Evolutionary conservation across 2,888 invertebrate genomes (phyloP), one percentile per base, ranked within the genome.

Genomic region (Lasioglossum oenotherae): DNA sequence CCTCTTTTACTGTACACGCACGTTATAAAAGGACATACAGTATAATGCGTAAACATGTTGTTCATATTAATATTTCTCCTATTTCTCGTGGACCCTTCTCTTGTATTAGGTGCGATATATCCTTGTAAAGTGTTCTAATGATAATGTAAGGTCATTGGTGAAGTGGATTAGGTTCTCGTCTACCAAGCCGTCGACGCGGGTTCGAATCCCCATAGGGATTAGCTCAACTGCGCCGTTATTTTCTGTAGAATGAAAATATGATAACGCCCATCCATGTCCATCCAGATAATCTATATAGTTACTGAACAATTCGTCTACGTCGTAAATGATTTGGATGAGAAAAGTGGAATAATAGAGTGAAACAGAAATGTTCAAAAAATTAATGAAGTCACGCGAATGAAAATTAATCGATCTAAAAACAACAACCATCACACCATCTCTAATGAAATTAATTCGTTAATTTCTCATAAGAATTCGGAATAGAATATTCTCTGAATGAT

Each of bases 201-300:
- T 75, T 80, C 64, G 38, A 75, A 67, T 31, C 67, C 27, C 27
- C 8, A 2, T 38, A n/a, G 44, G n/a, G n/a, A 64, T 16, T 64
- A 31, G 2, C 6, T 10, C 8, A 53, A 53, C 23, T 14, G 5
- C 8, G 16, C 16, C 12, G 23, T 31, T 57, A 4, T 75, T 79
- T 80, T 79, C 27, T 2, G 27, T 10, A 4, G 27, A 75, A 60
- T 57, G 38, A 44, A 27, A 60, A 5, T 27, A 23, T 27, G 41
- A 60, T 27, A 16, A 5, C 38, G 69, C 10, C 8, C 12, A 3
- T 8, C 8, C 3, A 3, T 8, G 12, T 69, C 10, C 4, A 27
- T 31, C 16, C 8, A 23, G 5, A 23, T 5, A 31, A 64, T 8
- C 5, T 16, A 14, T 16, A 14, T 31, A 64, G n/a, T 31, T 10